These are phyloP conservation scores for Microhierax caerulescens DNA, from an alignment of 2,797 vertebrate genomes.

Conservation along the genomic window DNA sequence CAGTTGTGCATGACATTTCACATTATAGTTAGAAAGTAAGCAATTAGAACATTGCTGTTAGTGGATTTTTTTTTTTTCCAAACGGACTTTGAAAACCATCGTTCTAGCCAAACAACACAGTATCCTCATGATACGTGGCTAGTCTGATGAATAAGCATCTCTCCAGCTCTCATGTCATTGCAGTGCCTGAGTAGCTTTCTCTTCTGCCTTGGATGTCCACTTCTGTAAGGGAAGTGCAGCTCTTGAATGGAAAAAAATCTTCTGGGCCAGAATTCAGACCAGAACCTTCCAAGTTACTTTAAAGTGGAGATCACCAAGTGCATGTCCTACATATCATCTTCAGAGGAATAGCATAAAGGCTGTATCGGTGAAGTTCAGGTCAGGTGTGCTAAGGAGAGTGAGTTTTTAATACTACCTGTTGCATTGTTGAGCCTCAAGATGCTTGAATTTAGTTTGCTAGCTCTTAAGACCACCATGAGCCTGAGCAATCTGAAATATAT, in stretches of 20 bases:
- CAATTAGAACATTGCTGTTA: neutral
- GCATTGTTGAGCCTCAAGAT: neutral
- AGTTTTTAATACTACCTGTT: neutral
- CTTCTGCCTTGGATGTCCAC: neutral
- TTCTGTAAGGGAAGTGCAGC: neutral
- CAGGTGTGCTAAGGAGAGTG: neutral
- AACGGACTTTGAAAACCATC: neutral
- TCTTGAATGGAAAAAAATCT: neutral
- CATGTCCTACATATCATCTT: neutral
- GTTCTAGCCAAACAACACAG: neutral
- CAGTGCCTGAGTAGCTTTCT: neutral
- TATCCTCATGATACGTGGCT: neutral
- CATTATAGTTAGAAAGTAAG: neutral
- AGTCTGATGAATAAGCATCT: neutral
- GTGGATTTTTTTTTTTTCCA: neutral
- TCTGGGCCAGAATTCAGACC: neutral
- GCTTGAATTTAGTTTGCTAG: neutral
- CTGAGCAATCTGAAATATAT: neutral
- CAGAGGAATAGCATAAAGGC: neutral
- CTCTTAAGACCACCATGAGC: neutral
- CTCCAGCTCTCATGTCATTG: neutral
- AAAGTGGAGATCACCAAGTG: neutral
- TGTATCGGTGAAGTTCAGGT: neutral
- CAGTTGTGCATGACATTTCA: neutral
- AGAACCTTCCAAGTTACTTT: neutral